phyloP scores from a whole-genome alignment of 1,140 invertebrate genomes.

The Sarcophaga peregrina region DNA sequence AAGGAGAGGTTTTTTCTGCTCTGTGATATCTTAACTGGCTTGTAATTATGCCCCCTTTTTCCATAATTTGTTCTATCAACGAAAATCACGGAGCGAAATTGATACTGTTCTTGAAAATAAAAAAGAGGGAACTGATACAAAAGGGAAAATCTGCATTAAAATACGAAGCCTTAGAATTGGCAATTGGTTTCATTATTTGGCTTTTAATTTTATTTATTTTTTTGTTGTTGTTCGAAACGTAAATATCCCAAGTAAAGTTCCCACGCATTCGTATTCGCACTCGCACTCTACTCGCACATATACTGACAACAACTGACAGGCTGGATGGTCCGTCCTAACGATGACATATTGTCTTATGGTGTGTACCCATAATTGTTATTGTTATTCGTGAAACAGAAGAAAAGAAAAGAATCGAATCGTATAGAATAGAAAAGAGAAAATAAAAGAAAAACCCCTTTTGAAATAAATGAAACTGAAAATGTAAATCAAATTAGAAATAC shows the following conservation, averaged over 20 bases:
- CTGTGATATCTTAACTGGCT: too few relatives aligned
- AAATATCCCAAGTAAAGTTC: background rate
- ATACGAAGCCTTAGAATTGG: conserved; percentile 30
- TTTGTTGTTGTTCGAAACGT: background rate
- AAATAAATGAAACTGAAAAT: conserved; percentile 19
- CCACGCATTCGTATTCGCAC: conserved; percentile 28
- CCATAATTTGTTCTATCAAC: too few relatives aligned
- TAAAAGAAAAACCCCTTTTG: conserved; percentile 9
- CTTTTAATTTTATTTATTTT: too few relatives aligned
- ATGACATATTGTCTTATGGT: conserved; percentile 31
- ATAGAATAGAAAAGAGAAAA: background rate
- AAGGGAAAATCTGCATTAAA: background rate
- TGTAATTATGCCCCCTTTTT: too few relatives aligned
- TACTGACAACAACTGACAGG: conserved; percentile 1
- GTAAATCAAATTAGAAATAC: conserved; percentile 38
- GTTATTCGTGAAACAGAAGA: background rate
- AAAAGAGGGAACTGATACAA: background rate
- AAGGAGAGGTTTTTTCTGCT: too few relatives aligned
- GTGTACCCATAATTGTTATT: background rate
- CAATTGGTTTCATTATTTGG: conserved; percentile 22
- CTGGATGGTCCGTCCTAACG: background rate
- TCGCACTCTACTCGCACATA: background rate
- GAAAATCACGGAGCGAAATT: background rate
- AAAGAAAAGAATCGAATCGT: background rate
- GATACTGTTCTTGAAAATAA: background rate